These are phyloP conservation scores for Drosophila demipolita DNA, from an alignment of 2,888 invertebrate genomes.

Conservation along the genomic window DNA sequence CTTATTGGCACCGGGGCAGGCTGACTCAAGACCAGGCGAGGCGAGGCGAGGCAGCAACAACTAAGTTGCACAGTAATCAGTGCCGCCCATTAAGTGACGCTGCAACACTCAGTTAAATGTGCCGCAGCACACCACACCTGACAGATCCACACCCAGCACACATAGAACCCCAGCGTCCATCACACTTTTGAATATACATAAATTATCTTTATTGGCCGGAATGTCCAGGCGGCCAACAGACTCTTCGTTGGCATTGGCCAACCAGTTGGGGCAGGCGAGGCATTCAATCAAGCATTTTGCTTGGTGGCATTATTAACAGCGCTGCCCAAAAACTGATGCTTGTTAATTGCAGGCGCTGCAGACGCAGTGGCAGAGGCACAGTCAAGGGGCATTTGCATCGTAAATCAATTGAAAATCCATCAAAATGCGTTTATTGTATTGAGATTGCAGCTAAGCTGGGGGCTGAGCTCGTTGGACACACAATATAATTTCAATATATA, in stretches of 20 bases:
- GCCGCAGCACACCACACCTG: conserved; percentile 5
- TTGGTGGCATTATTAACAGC: conserved; percentile 51
- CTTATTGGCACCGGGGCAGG: conserved; percentile 49
- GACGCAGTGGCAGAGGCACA: not conserved
- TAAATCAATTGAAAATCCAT: conserved; percentile 81
- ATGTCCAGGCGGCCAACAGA: conserved; percentile 40
- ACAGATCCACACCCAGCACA: conserved; percentile 15
- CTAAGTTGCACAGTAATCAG: conserved; percentile 53
- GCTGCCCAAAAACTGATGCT: conserved; percentile 49
- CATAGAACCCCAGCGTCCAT: conserved; percentile 30
- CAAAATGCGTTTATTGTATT: conserved; percentile 75
- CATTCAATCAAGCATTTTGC: conserved; percentile 62
- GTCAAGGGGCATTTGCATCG: conserved; percentile 50
- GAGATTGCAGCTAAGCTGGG: conserved; percentile 73
- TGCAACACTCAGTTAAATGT: conserved; percentile 33
- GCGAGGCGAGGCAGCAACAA: conserved; percentile 4
- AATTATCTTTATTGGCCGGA: conserved; percentile 75
- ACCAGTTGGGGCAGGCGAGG: conserved; percentile 35
- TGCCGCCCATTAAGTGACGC: conserved; percentile 53
- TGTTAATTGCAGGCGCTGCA: conserved; percentile 64
- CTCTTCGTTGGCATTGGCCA: conserved; percentile 20
- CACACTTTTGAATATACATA: conserved; percentile 67
- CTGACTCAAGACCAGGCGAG: conserved; percentile 1
- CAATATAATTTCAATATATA: conserved; percentile 77
- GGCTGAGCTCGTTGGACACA: conserved; percentile 33